These are phyloP conservation scores for Drosophila grimshawi DNA, from an alignment of 1,140 invertebrate species.

Conservation along the genomic window DNA sequence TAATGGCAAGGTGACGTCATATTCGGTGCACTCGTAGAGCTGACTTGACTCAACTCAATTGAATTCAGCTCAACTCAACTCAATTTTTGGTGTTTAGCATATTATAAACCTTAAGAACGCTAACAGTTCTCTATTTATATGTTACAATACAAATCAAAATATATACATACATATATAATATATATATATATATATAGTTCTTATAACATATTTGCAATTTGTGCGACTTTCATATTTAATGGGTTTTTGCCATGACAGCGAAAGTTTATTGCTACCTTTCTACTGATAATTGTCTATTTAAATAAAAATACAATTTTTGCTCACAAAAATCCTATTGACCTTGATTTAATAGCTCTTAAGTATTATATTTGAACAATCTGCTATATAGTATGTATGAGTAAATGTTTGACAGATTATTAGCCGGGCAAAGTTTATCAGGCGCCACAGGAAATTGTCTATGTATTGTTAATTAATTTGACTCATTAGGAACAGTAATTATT, in stretches of 20 bases:
- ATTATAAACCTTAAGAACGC: conserved; percentile 8
- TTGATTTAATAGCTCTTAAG: conserved; percentile 53
- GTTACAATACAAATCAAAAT: conserved; percentile 13
- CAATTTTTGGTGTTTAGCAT: conserved; percentile 32
- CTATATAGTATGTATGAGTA: conserved; percentile 13
- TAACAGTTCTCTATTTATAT: conserved; percentile 44
- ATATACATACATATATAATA: conserved; percentile 40
- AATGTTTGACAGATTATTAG: conserved; percentile 13
- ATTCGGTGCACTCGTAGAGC: conserved; percentile 85
- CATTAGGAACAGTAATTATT: conserved; percentile 20
- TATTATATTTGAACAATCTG: background rate
- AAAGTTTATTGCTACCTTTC: conserved; percentile 50
- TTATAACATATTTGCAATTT: background rate
- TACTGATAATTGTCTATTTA: conserved; percentile 13
- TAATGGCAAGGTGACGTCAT: conserved; percentile 88
- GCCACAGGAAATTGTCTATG: conserved; percentile 38
- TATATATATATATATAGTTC: background rate
- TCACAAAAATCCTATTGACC: conserved; percentile 43
- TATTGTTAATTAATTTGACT: conserved; percentile 35
- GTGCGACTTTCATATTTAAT: conserved; percentile 41
- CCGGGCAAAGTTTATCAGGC: conserved; percentile 40
- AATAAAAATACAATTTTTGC: background rate
- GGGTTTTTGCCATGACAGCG: conserved; percentile 37
- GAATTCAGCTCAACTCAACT: background rate
- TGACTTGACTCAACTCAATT: background rate